Evolutionary conservation across 1,140 invertebrate genomes (phyloP).

Genomic region (Dermatophagoides farinae): DNA sequence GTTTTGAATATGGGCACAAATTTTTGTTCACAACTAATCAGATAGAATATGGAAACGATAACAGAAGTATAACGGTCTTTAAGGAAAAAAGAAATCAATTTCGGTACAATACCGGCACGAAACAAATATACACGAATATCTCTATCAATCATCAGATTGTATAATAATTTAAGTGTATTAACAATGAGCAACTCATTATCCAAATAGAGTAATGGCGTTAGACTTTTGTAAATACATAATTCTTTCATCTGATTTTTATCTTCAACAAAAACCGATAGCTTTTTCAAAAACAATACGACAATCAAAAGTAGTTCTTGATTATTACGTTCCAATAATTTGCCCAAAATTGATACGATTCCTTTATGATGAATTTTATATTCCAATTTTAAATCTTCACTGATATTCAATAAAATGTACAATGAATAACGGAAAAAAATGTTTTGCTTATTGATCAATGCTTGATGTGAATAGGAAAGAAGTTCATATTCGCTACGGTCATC

Average conservation of each 20-base stretch:
- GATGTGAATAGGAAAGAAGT: conserved; percentile 51
- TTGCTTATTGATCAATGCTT: conserved; percentile 63
- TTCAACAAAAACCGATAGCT: conserved; percentile 76
- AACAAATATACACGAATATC: conserved; percentile 71
- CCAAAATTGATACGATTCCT: conserved; percentile 65
- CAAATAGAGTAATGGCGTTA: conserved; percentile 1
- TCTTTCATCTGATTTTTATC: conserved; percentile 71
- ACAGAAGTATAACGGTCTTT: conserved; percentile 57
- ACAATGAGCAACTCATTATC: conserved; percentile 1
- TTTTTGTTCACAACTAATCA: conserved; percentile 83
- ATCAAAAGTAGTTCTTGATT: conserved; percentile 69
- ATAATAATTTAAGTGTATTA: conserved; percentile 42
- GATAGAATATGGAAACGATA: conserved; percentile 74
- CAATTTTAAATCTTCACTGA: conserved; percentile 74
- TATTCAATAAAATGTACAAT: conserved; percentile 78
- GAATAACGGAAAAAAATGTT: conserved; percentile 39
- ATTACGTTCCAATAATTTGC: conserved; percentile 66
- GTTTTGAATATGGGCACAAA: conserved; percentile 86
- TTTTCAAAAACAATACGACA: conserved; percentile 83
- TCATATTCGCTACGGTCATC: conserved; percentile 39
- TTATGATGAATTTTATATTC: conserved; percentile 94
- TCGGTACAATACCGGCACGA: conserved; percentile 62
- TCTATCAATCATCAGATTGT: conserved; percentile 92
- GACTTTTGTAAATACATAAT: background rate
- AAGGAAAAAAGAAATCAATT: conserved; percentile 69